Evolutionary conservation across 2,888 invertebrate genomes (phyloP).

Genomic region (Hyalella azteca): DNA sequence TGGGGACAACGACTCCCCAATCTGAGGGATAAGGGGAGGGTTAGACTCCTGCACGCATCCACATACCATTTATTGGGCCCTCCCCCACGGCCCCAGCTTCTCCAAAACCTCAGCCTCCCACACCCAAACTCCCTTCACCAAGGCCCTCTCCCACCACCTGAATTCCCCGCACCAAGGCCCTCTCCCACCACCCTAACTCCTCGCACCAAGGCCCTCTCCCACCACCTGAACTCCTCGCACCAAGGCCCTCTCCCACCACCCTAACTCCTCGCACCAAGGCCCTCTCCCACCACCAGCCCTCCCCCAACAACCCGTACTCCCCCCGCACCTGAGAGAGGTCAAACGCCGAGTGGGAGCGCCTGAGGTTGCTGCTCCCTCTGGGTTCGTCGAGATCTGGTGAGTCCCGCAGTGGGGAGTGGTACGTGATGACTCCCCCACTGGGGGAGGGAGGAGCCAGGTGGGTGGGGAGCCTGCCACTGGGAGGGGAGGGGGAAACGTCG

Average conservation of each 20-base stretch:
- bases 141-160: not conserved
- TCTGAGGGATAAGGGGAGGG: not conserved
- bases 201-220: not conserved
- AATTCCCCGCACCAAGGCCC: not conserved
- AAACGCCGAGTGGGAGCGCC: slow-evolving; percentile 55
- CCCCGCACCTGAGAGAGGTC: slow-evolving; percentile 53
- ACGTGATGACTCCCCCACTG: not conserved
- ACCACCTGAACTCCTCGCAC: not conserved
- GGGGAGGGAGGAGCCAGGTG: too few species aligned
- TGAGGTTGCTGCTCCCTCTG: slow-evolving; percentile 49
- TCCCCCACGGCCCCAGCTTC: not conserved
- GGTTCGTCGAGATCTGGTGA: slow-evolving; percentile 45
- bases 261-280: not conserved
- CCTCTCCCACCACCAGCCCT: not conserved
- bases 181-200: not conserved
- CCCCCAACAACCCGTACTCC: not conserved
- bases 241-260: not conserved
- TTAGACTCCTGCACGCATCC: not conserved
- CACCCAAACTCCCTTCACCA: not conserved
- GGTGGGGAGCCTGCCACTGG: too few species aligned
- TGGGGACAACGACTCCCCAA: not conserved
- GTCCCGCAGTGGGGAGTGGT: not conserved
- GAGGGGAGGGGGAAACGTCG: too few species aligned
- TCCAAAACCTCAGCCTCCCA: not conserved
- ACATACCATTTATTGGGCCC: not conserved